Base-by-base conservation (phyloP, 2,888 invertebrate genomes). In the Stenchaetothrips biformis region DNA sequence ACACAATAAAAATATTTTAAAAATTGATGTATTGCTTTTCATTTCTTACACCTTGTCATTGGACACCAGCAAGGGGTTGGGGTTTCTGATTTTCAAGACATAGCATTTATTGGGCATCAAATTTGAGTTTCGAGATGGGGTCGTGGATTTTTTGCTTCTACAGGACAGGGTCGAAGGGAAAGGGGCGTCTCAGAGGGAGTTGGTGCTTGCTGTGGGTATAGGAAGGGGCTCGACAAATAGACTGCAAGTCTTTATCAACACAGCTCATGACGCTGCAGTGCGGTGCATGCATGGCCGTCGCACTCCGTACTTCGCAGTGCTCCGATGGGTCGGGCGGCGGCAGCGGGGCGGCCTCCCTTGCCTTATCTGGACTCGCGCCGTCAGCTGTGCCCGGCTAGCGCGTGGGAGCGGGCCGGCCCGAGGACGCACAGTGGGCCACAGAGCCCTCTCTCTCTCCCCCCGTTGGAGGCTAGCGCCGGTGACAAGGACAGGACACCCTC, bases 1-100 rank as follows among this genome's bases (percentile, higher is more conserved):
- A 37, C 37, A 37, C 37, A 37, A 74, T 74, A 74, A 74, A 74
- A 74, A 74, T 74, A 74, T 74, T 74, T 74, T 74, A 74, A 74
- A 74, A 74, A 74, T 74, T 25, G 67, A 74, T 9, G 25, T 74
- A 25, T 13, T 53, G 13, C 53, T 53, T 53, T 53, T 53, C 16
- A 9, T 53, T 53, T 53, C 13, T 53, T 53, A 53, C 37, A 37
- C 37, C 37, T 37, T 37, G 37, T 37, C 37, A 37, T 37, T 2
- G 1, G 37, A 37, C 37, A 37, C 37, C 37, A 2, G 1, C 37
- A 37, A 37, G 37, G 37, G 37, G 37, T 4, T 37, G 37, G 6
- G 0, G 53, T 2, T 18, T 18, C 53, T 0, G 53, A 9, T 4
- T 1, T 11, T 13, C 53, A 11, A 53, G 53, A 53, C 37, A 4